These are phyloP conservation scores for Poecilia latipinna DNA, from an alignment of 2,113 vertebrate genomes.

Conservation along the genomic window DNA sequence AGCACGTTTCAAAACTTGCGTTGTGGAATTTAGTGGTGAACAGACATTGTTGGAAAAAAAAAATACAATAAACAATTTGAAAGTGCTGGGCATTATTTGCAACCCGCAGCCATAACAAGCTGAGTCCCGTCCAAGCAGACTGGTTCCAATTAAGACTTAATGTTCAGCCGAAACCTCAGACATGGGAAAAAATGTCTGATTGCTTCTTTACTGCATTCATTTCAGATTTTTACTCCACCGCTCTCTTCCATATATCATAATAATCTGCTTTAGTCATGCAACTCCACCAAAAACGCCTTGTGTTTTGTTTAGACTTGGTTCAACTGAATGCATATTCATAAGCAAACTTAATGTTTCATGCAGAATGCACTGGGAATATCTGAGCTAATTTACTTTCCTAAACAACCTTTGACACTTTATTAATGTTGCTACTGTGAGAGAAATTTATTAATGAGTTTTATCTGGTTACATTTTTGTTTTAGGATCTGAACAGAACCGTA, in stretches of 20 bases:
- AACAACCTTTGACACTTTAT: neutral
- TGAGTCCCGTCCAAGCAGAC: constrained; percentile 24
- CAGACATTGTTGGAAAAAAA: constrained; percentile 9
- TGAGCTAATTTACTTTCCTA: neutral
- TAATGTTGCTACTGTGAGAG: neutral
- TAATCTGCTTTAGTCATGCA: neutral
- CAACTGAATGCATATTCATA: neutral
- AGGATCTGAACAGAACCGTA: neutral
- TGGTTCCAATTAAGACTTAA: constrained; percentile 48
- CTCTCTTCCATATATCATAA: neutral
- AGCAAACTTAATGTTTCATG: neutral
- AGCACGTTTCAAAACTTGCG: constrained; percentile 20
- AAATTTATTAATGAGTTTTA: neutral
- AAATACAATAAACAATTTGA: constrained; percentile 47
- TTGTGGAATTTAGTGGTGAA: constrained; percentile 40
- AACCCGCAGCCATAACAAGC: constrained; percentile 14
- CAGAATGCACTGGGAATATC: neutral
- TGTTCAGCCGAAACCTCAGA: constrained; percentile 37
- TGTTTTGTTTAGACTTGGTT: neutral
- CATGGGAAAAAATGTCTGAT: constrained; percentile 10
- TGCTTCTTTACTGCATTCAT: neutral
- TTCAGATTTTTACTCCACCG: neutral
- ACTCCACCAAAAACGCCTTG: neutral
- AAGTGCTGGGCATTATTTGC: constrained; percentile 28
- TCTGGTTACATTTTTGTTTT: neutral